Base-by-base conservation (phyloP, 2,888 invertebrate species). In the Empis livida region DNA sequence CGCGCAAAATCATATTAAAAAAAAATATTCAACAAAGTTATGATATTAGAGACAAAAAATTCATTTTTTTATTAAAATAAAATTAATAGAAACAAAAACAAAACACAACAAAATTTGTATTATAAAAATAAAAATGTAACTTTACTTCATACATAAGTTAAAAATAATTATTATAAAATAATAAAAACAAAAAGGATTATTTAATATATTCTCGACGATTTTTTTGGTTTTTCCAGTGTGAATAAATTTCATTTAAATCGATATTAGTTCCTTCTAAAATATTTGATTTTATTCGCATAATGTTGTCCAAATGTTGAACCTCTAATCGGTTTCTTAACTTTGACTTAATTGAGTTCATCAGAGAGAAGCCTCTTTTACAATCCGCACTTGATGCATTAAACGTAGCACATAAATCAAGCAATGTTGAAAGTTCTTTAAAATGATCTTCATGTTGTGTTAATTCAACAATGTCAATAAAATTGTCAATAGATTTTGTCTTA, bases 321-420 rank as follows among this genome's bases (percentile, higher is more conserved):
- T 45, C 16, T 39, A 39, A 31, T 45, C 17, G 20, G 16, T 39
- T 45, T 40, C 45, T 13, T 39, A 38, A 45, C 30, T 40, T 31
- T 39, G 45, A 40, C 39, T 45, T 45, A 11, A 44, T 44, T 31
- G 30, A 10, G 30, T 44, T 45, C 45, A 39, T 40, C 11, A 40
- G 23, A 27, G 38, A 27, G 23, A 44, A 44, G 3, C 44, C 44
- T 20, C 44, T 20, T 27, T 44, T 39, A 10, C 38, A 44, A 39
- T 44, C 30, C 37, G 44, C 38, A 44, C 44, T 44, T n/a, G 39
- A 44, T 39, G 44, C 39, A 20, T 44, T 37, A 45, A 45, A 45
- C 16, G 39, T 39, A 39, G 30, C 45, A 45, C 45, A 45, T 5
- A 44, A 27, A 44, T 44, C 27, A 23, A 44, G 23, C 1, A 44